Evolutionary conservation across 1,140 invertebrate genomes (phyloP).

Genomic region (Lepidurus arcticus): DNA sequence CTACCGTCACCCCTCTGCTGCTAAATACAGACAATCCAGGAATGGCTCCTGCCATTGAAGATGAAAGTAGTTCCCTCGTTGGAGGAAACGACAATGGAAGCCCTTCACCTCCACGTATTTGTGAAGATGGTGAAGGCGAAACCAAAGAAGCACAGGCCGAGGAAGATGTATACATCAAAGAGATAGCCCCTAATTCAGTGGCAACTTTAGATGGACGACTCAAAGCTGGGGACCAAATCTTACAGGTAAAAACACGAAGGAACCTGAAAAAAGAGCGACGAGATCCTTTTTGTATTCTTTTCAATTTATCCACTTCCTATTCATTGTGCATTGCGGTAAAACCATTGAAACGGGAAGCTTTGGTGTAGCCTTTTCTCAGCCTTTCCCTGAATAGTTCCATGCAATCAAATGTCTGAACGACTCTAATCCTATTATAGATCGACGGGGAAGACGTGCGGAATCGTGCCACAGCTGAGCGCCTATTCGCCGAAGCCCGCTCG

Average conservation of each 20-base stretch:
- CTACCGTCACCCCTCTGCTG: conserved; percentile 39
- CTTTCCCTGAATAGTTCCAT: background rate
- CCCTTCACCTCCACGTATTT: background rate
- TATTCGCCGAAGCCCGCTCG: conserved; percentile 46
- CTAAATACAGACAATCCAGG: conserved; percentile 28
- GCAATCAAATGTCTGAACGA: background rate
- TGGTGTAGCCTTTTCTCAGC: background rate
- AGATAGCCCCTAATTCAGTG: conserved; percentile 62
- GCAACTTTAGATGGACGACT: conserved; percentile 62
- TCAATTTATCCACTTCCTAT: background rate
- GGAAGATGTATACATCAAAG: conserved; percentile 63
- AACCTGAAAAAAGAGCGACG: background rate
- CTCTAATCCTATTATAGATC: conserved; percentile 44
- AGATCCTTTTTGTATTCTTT: background rate
- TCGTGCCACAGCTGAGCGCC: conserved; percentile 48
- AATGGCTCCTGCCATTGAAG: background rate
- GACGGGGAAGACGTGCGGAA: conserved; percentile 49
- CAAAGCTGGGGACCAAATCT: conserved; percentile 66
- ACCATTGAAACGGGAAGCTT: background rate
- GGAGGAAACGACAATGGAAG: background rate
- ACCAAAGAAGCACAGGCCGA: conserved; percentile 36
- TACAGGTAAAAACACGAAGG: conserved; percentile 48
- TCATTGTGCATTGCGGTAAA: too few species aligned
- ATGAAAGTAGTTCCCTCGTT: background rate
- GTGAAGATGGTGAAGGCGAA: conserved; percentile 2